Evolutionary conservation across 2,113 vertebrate species (phyloP).

Genomic region (Merops nubicus): DNA sequence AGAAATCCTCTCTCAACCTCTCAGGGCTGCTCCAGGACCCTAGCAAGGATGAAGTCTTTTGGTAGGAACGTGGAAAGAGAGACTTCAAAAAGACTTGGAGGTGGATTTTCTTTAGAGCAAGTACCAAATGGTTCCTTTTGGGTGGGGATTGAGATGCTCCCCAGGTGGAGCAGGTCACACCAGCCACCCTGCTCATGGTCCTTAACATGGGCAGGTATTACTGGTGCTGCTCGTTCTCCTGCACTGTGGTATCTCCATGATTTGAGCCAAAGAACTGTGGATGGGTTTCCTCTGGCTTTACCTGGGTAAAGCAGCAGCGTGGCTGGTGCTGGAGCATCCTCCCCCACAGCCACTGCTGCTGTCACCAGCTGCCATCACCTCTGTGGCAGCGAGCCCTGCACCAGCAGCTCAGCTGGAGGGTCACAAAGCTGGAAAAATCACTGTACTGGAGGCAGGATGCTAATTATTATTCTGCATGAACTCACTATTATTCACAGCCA

Average conservation of each 20-base stretch:
- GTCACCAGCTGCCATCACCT: not conserved
- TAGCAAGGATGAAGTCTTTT: not conserved
- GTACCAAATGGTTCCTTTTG: rapidly evolving
- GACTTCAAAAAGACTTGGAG: not conserved
- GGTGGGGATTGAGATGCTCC: not conserved
- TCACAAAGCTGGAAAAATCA: not conserved
- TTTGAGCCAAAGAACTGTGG: not conserved
- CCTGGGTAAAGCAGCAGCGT: not conserved
- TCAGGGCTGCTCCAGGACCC: not conserved
- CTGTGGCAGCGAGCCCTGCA: rapidly evolving
- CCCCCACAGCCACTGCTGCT: rapidly evolving
- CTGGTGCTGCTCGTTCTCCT: not conserved
- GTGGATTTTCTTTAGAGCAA: rapidly evolving
- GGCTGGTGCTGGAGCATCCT: not conserved
- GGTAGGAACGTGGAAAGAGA: not conserved
- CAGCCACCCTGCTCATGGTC: rapidly evolving
- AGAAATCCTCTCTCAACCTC: not conserved
- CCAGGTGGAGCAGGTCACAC: rapidly evolving
- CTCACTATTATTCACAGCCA: not conserved
- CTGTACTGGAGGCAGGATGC: not conserved
- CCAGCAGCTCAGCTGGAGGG: not conserved
- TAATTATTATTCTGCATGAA: not conserved
- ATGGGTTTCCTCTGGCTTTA: not conserved
- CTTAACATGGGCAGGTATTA: not conserved
- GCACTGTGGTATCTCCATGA: rapidly evolving